These are phyloP conservation scores for Pseudopipra pipra DNA, from an alignment of 2,113 vertebrate species.

Conservation along the genomic window DNA sequence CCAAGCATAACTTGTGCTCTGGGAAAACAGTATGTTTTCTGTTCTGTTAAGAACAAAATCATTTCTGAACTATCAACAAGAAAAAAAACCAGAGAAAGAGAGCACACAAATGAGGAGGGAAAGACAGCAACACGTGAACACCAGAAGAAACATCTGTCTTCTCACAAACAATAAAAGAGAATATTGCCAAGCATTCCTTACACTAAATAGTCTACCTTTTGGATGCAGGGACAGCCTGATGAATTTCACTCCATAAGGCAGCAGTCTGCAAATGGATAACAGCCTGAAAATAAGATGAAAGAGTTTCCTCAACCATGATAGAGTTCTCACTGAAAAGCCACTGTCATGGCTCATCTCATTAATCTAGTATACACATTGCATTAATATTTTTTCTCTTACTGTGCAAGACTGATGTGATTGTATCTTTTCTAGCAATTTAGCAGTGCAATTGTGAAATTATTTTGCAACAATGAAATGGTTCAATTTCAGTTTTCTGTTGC, in stretches of 20 bases:
- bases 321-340: background rate
- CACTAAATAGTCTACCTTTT: background rate
- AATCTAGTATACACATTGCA: background rate
- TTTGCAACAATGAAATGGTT: conserved; percentile 12
- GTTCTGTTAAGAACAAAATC: background rate
- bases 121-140: background rate
- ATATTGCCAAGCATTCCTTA: background rate
- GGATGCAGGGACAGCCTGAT: background rate
- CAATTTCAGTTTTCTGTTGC: background rate
- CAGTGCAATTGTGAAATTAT: conserved; percentile 5
- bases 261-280: background rate
- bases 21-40: background rate
- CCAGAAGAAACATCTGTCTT: background rate
- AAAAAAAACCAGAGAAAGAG: background rate
- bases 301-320: background rate
- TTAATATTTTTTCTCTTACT: background rate
- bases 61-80: background rate
- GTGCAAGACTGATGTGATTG: background rate
- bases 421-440: conserved; percentile 25
- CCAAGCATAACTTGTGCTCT: background rate
- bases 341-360: background rate
- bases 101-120: background rate
- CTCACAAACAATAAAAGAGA: background rate
- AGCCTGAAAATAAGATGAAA: conserved; percentile 17
- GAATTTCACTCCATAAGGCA: background rate